These are phyloP conservation scores for Baronia brevicornis DNA, from an alignment of 2,888 invertebrate genomes.

Conservation along the genomic window DNA sequence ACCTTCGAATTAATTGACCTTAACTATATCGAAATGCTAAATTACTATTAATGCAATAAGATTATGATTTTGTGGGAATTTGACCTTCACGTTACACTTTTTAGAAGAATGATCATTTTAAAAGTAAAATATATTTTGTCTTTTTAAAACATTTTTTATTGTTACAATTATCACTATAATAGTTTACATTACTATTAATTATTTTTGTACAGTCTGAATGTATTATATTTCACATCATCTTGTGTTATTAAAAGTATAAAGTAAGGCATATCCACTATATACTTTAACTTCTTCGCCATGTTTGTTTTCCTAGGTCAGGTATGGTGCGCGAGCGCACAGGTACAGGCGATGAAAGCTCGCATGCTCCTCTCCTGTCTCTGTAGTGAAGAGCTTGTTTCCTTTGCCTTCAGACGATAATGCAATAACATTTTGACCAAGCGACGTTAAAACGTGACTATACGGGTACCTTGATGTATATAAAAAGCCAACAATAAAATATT, in stretches of 20 bases:
- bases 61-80: too few species aligned
- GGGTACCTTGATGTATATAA: conserved; percentile 4
- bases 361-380: conserved; percentile 21
- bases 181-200: too few species aligned
- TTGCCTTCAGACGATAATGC: conserved; percentile 57
- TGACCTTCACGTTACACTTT: too few species aligned
- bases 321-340: conserved; percentile 59
- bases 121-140: too few species aligned
- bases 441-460: conserved; percentile 27
- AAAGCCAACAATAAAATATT: conserved; percentile 1
- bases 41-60: too few species aligned
- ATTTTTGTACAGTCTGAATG: neutral
- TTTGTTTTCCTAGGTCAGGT: conserved; percentile 75
- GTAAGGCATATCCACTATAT: conserved; percentile 35
- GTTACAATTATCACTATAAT: too few species aligned
- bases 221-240: neutral
- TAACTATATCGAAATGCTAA: too few species aligned
- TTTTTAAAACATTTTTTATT: too few species aligned
- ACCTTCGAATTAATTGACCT: too few species aligned
- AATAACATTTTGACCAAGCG: conserved; percentile 50
- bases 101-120: too few species aligned
- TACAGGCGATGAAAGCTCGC: conserved; percentile 33
- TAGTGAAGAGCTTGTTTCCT: conserved; percentile 53
- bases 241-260: conserved; percentile 7
- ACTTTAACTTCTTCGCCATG: conserved; percentile 28